phyloP scores from a whole-genome alignment of 2,113 vertebrate genomes.

The Lontra canadensis region DNA sequence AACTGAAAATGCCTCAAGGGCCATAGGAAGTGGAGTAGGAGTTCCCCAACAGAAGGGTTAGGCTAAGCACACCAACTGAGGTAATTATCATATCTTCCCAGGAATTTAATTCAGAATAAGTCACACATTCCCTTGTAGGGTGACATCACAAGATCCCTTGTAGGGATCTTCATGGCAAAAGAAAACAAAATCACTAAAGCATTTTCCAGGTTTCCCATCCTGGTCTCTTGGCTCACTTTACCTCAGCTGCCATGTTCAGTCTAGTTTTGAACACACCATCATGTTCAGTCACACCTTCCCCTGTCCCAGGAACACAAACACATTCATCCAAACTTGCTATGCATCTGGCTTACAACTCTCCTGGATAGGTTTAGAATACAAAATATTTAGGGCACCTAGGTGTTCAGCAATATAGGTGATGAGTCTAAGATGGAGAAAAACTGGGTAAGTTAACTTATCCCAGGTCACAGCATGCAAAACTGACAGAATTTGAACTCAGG shows the following conservation, averaged over 20 bases:
- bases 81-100: background rate
- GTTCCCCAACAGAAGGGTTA: background rate
- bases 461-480: background rate
- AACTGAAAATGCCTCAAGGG: background rate
- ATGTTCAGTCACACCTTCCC: background rate
- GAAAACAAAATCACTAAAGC: background rate
- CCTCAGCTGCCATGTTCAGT: background rate
- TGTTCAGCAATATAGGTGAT: background rate
- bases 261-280: background rate
- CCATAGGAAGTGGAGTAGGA: background rate
- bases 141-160: too few species aligned
- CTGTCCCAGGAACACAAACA: background rate
- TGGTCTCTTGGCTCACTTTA: background rate
- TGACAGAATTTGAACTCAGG: background rate
- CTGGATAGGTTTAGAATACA: background rate
- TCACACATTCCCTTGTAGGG: background rate
- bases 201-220: background rate
- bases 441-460: background rate
- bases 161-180: background rate
- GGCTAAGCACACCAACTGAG: background rate
- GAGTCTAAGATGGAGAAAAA: background rate
- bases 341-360: background rate
- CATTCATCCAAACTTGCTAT: background rate
- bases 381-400: background rate
- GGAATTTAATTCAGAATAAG: background rate